Conservation (phyloP, 2,113 vertebrate species). For the Psophia crepitans region DNA sequence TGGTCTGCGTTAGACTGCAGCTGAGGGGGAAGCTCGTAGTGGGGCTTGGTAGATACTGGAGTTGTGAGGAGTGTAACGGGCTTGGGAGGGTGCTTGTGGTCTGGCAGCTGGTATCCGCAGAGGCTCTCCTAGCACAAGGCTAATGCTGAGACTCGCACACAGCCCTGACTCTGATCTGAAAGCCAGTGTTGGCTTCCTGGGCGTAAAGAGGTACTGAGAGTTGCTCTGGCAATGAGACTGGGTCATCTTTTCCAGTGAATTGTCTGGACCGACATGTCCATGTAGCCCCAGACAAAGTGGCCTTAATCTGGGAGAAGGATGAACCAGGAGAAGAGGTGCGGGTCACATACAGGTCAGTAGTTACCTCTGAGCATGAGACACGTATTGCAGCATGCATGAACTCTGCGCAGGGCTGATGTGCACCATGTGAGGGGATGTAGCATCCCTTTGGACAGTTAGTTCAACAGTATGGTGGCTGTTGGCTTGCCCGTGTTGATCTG, state of each 20-base stretch:
- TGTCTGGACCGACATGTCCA: conserved; percentile 70
- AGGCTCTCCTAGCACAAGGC: background rate
- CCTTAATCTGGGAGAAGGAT: conserved; percentile 74
- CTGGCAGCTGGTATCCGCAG: background rate
- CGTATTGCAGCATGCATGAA: background rate
- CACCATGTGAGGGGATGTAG: background rate
- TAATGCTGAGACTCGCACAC: background rate
- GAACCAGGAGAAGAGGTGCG: conserved; percentile 58
- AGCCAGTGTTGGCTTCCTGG: background rate
- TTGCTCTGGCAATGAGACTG: background rate
- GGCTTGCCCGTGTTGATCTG: background rate
- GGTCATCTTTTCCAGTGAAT: conserved; percentile 61
- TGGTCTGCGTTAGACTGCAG: background rate
- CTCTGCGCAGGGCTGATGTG: background rate
- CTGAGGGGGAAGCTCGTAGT: background rate
- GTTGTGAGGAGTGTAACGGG: background rate
- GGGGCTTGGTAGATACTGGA: background rate
- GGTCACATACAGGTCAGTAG: conserved; percentile 69
- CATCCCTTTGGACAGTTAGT: background rate
- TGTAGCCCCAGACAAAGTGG: conserved; percentile 62
- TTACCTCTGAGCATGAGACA: background rate
- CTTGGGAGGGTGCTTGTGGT: background rate
- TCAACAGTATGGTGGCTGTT: background rate
- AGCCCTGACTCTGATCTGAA: background rate
- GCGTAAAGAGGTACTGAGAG: background rate